Base-by-base conservation (phyloP, 2,113 vertebrate genomes). In the Elanoides forficatus region DNA sequence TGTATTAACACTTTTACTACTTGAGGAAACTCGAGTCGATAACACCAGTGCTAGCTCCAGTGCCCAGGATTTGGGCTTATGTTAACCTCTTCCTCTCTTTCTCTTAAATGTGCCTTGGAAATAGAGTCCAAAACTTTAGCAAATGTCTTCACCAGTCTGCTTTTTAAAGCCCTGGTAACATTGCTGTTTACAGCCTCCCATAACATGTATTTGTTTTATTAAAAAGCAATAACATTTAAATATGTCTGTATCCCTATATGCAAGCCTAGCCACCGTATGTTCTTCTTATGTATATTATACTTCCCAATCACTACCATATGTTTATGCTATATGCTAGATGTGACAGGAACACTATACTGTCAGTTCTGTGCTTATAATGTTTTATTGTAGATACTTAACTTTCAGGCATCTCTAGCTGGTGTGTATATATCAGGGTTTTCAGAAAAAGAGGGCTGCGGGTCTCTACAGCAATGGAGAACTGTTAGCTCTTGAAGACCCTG, bases 1-100 rank as follows among this genome's bases (percentile, higher is more conserved):
- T 91, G 60, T 96, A 92, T 97, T 91, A 95, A 93, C 1, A 19
- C 30, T 96, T 90, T 93, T 88, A 94, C 96, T 97, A 95, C 86
- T 55, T 7, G 11, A 92, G 56, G 62, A 95, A 89, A 89, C 42
- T 58, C 56, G 82, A 96, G 76, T 88, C 32, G 7, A 87, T 96
- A 95, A 95, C 79, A 91, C 11, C 47, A 81, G 60, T 62, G 34
- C 25, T 87, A 74, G 65, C 56, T 67, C 79, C 65, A 79, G 7
- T 75, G 88, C 73, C 56, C 66, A 88, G 86, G 88, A 84, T 63
- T 52, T 92, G 74, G 90, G 29, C 48, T 96, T 95, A 67, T 74
- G 68, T 71, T 88, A 84, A 88, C 56, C 63, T 80, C 43, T 91
- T 94, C 56, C 90, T 97, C 80, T 62, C 72, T 84, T 91, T 70